Evolutionary conservation across 2,797 vertebrate species (phyloP).

Genomic region (Leptoclinus maculatus): DNA sequence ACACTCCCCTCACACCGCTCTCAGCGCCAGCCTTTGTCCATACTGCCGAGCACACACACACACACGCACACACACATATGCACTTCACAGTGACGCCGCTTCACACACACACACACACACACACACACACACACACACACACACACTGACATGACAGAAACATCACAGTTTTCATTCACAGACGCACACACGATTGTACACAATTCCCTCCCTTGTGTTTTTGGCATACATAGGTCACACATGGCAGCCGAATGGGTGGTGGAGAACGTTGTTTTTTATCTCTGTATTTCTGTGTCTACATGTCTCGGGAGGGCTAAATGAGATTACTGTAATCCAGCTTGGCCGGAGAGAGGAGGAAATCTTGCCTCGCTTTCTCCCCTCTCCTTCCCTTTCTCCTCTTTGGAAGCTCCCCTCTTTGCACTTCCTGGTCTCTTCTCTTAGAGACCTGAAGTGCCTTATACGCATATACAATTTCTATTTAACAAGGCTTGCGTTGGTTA

Average conservation of each 20-base stretch:
- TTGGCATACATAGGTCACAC: constrained; percentile 46
- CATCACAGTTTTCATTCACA: constrained; percentile 56
- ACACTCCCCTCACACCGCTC: constrained; percentile 44
- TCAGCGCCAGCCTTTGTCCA: constrained; percentile 53
- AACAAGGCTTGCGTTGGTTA: not conserved
- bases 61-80: constrained; percentile 26
- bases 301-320: constrained; percentile 45
- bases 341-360: constrained; percentile 53
- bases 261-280: not conserved
- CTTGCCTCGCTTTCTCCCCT: constrained; percentile 39
- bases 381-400: constrained; percentile 3
- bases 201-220: constrained; percentile 2
- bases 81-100: not conserved
- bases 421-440: not conserved
- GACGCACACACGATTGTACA: constrained; percentile 17
- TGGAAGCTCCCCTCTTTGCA: not conserved
- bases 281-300: constrained; percentile 12
- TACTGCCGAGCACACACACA: constrained; percentile 24
- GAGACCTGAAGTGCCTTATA: not conserved
- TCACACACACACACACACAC: constrained; percentile 15
- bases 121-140: constrained; percentile 12
- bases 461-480: not conserved
- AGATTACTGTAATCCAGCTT: constrained; percentile 72
- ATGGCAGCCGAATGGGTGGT: not conserved
- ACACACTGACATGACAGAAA: constrained; percentile 10